Evolutionary conservation across 2,797 vertebrate genomes (phyloP).

Genomic region (Amazona ochrocephala): DNA sequence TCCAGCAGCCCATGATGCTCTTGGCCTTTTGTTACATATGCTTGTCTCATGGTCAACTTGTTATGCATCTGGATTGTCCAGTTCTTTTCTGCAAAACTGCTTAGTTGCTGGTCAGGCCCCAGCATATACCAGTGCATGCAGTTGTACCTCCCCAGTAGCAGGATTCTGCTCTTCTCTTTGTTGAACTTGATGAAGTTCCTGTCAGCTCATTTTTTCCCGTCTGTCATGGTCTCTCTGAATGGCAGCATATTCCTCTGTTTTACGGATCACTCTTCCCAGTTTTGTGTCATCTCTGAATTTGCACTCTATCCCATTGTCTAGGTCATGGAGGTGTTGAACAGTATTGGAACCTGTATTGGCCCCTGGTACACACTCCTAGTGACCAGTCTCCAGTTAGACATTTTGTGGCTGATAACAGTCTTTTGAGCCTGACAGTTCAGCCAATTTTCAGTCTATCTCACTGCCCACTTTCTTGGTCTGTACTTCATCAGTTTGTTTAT

Average conservation of each 20-base stretch:
- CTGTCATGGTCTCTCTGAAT: neutral
- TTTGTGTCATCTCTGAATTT: neutral
- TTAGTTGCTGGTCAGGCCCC: neutral
- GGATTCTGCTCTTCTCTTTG: neutral
- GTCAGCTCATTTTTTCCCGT: neutral
- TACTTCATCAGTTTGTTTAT: neutral
- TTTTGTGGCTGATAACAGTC: neutral
- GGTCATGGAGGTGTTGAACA: neutral
- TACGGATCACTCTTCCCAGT: neutral
- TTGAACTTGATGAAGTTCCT: neutral
- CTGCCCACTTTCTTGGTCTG: neutral
- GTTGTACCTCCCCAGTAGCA: neutral
- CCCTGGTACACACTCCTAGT: neutral
- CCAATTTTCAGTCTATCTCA: neutral
- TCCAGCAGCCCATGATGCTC: neutral
- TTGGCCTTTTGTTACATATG: neutral
- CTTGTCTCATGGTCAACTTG: neutral
- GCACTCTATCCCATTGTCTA: neutral
- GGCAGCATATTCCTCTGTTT: neutral
- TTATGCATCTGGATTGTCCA: neutral
- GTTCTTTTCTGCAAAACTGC: neutral
- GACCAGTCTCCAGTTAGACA: neutral
- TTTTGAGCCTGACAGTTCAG: neutral
- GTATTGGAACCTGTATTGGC: rapidly evolving
- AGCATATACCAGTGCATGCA: neutral